Percentiles rank a stretch among this genome's conserved stretches.
Conservation (phyloP, 1,140 invertebrate genomes). For the Drosophila triauraria region DNA sequence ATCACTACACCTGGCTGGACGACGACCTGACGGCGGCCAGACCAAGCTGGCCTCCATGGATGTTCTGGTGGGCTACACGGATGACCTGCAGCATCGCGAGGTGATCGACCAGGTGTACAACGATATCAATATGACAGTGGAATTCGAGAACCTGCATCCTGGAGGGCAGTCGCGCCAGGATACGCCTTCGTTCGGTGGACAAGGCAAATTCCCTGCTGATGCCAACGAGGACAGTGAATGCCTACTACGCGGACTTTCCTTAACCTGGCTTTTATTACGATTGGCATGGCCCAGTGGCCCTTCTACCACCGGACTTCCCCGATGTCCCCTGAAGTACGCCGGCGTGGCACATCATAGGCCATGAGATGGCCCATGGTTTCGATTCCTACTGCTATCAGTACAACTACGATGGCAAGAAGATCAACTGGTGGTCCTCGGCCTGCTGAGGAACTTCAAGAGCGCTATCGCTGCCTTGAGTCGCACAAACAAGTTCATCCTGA, state of each 20-base stretch:
- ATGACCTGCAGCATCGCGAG: slow-evolving; percentile 68
- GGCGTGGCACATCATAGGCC: slow-evolving; percentile 89
- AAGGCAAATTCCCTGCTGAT: slow-evolving; percentile 73
- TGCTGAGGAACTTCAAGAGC: slow-evolving; percentile 89
- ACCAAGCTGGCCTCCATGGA: slow-evolving; percentile 77
- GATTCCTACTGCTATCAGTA: slow-evolving; percentile 91
- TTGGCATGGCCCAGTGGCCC: slow-evolving; percentile 77
- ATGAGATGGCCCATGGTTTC: slow-evolving; percentile 90
- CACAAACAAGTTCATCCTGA: slow-evolving; percentile 86
- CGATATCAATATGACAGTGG: slow-evolving; percentile 50
- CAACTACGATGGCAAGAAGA: slow-evolving; percentile 90
- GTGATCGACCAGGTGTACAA: slow-evolving; percentile 61
- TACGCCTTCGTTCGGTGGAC: slow-evolving; percentile 63
- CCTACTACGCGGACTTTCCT: slow-evolving; percentile 79
- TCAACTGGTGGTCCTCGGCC: slow-evolving; percentile 93
- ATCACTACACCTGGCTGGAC: slow-evolving; percentile 72
- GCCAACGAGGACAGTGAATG: slow-evolving; percentile 72
- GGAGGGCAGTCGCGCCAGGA: slow-evolving; percentile 57
- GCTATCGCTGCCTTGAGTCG: slow-evolving; percentile 94
- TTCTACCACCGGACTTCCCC: slow-evolving; percentile 69
- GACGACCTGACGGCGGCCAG: slow-evolving; percentile 65
- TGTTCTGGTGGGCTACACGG: slow-evolving; percentile 72
- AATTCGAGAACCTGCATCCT: slow-evolving; percentile 60
- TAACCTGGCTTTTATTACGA: slow-evolving; percentile 82
- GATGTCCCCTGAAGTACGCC: slow-evolving; percentile 86